Evolutionary conservation across 2,888 invertebrate species (phyloP).

Genomic region (Sinohyriopsis cumingii): DNA sequence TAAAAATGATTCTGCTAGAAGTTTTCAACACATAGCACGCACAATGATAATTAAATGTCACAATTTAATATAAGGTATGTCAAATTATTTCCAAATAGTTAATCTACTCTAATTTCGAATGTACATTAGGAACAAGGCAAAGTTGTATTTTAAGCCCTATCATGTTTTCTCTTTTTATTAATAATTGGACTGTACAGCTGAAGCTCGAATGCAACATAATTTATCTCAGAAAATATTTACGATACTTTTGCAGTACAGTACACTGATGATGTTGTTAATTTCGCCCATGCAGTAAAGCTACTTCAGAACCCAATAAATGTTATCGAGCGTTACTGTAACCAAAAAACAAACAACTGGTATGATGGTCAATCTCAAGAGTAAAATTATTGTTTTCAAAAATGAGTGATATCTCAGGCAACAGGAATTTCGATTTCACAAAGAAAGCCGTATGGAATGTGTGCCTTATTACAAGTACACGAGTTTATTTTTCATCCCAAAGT

Average conservation of each 20-base stretch:
- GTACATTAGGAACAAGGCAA: constrained; percentile 12
- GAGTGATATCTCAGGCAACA: constrained; percentile 4
- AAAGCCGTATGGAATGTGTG: constrained; percentile 6
- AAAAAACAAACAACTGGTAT: constrained; percentile 11
- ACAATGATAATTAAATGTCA: no score
- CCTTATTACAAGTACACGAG: constrained; percentile 12
- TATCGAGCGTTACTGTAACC: constrained; percentile 4
- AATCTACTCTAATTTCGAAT: not conserved
- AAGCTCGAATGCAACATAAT: not conserved
- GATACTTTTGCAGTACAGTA: constrained; percentile 10
- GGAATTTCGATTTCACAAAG: constrained; percentile 9
- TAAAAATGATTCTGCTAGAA: no score
- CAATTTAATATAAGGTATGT: no score
- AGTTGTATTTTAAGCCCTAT: constrained; percentile 13
- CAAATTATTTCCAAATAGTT: no score
- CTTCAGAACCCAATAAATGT: constrained; percentile 13
- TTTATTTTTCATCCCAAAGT: constrained; percentile 10
- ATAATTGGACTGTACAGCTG: constrained; percentile 4
- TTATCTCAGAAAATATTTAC: constrained; percentile 3
- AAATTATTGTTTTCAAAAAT: constrained; percentile 17
- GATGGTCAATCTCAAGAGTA: constrained; percentile 15
- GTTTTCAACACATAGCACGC: no score
- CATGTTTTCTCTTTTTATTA: constrained; percentile 14
- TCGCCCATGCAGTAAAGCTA: constrained; percentile 7
- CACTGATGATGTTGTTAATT: constrained; percentile 9